Base-by-base conservation (phyloP, 1,140 invertebrate species). In the Hormaphis cornu region DNA sequence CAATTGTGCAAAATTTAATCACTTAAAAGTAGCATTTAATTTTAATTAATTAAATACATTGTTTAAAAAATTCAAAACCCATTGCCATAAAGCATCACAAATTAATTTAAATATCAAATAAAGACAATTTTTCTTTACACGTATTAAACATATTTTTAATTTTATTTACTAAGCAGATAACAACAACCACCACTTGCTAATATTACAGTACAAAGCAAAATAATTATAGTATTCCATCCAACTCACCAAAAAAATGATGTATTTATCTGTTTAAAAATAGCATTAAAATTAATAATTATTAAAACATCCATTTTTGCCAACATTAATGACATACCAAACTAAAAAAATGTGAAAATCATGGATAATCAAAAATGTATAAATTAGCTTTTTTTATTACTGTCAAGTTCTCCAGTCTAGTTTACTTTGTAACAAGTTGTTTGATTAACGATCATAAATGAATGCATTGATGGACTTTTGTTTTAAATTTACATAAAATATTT, bases 161-260 rank as follows among this genome's bases (percentile, higher is more conserved):
- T 6, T 1, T 50, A 2, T 30, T 22, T 20, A 33, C 12, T 35
- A 50, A 66, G 61, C 44, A 66, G 28, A 22, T 33, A 46, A 63
- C 46, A 66, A 66, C 20, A 50, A 66, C 61, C 61, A 66, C 61
- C 61, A 66, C 8, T 4, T 63, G 14, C 7, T 46, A 46, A 63
- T 42, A 42, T 26, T 42, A 59, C 14, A 42, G 16, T 35, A 59
- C 42, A 61, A 44, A 63, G 24, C 20, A 20, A 58, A 40, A 56
- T 35, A 56, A 4, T 16, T 24, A 9, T 37, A 58, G 20, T 54
- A 35, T 40, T 8, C n/a, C n/a, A n/a, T n/a, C n/a, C n/a, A n/a
- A n/a, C n/a, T n/a, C 20, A 58, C 54, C 33, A 37, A 14, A 37
- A 37, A 37, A 37, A 37, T 1, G 6, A 3, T n/a, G 2, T 12